A percentile compares a stretch with the other conserved stretches of the same genome.
phyloP scores from a whole-genome alignment of 2,113 vertebrate species.

The Muscicapa adusta region DNA sequence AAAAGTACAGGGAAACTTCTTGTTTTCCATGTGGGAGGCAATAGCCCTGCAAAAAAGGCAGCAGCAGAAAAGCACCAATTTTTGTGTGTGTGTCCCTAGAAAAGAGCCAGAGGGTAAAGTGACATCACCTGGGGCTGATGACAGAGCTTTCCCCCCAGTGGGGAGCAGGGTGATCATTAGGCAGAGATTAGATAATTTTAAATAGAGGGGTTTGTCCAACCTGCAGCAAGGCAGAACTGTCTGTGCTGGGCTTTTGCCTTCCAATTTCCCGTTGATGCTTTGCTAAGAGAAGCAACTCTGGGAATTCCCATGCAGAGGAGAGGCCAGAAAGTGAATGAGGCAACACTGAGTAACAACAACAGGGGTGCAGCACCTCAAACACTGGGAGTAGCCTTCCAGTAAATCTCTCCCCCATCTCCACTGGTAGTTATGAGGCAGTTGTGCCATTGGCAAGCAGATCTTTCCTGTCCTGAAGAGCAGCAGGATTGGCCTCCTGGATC shows the following conservation, averaged over 20 bases:
- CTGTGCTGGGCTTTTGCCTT: background rate
- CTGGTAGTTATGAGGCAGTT: background rate
- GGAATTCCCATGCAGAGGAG: background rate
- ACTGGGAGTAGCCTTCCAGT: background rate
- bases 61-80: background rate
- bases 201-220: background rate
- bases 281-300: background rate
- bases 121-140: background rate
- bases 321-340: background rate
- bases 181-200: background rate
- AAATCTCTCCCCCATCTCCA: background rate
- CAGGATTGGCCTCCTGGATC: background rate
- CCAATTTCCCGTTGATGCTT: background rate
- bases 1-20: background rate
- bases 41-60: background rate
- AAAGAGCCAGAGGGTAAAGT: background rate
- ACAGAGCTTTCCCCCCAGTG: background rate
- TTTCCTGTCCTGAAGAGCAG: background rate
- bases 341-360: background rate
- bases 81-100: background rate
- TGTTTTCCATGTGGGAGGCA: background rate
- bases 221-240: background rate
- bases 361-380: background rate
- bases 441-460: background rate
- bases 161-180: background rate